A percentile compares a stretch with the other conserved stretches of the same genome.
phyloP scores from a whole-genome alignment of 2,797 vertebrate genomes.

The Hypotaenidia philippensis region DNA sequence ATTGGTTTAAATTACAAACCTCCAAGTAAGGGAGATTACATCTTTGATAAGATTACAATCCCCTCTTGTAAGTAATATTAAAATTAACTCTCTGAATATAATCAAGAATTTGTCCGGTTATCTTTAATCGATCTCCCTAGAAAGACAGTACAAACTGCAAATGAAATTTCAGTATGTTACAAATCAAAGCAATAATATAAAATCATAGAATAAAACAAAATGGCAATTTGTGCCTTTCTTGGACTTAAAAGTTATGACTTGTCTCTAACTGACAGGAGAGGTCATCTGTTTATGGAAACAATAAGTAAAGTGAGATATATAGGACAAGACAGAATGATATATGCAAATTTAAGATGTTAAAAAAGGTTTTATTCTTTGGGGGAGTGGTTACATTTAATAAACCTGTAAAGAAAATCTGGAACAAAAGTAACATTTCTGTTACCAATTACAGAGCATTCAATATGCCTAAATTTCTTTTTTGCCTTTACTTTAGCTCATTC shows the following conservation, averaged over 20 bases:
- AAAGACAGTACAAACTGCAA: slow-evolving; percentile 53
- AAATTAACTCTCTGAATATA: slow-evolving; percentile 72
- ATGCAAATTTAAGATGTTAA: background rate
- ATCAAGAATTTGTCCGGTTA: slow-evolving; percentile 72
- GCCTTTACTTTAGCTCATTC: background rate
- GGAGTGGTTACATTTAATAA: background rate
- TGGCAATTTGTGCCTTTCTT: slow-evolving; percentile 22
- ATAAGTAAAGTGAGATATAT: background rate
- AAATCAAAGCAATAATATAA: slow-evolving; percentile 55
- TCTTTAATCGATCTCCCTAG: slow-evolving; percentile 77
- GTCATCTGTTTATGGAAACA: background rate
- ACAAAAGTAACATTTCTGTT: background rate
- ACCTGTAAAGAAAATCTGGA: background rate
- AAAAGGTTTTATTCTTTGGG: background rate
- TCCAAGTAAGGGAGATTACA: slow-evolving; percentile 58
- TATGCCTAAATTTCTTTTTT: background rate
- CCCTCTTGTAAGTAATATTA: slow-evolving; percentile 66
- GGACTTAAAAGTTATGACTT: background rate
- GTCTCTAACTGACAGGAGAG: background rate
- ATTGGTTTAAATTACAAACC: slow-evolving; percentile 64
- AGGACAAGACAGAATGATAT: background rate
- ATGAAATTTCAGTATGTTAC: slow-evolving; percentile 33
- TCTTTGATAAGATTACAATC: slow-evolving; percentile 66
- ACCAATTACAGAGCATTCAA: background rate
- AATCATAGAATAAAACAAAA: slow-evolving; percentile 40